phyloP scores from a whole-genome alignment of 2,888 invertebrate genomes.

The Tillus elongatus region DNA sequence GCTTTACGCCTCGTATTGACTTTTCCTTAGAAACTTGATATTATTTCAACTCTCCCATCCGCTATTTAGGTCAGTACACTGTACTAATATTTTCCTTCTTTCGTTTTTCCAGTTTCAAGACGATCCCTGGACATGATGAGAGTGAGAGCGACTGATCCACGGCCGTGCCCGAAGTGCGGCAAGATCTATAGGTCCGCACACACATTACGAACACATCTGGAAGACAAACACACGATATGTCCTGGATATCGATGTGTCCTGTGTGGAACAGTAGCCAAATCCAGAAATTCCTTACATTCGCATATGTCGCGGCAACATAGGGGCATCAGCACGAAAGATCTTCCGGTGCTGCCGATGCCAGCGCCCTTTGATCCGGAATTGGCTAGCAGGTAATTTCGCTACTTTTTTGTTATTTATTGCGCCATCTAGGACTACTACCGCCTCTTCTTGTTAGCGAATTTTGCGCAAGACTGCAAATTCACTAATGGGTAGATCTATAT shows the following conservation, averaged over 20 bases:
- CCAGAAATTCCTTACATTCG: constrained; percentile 82
- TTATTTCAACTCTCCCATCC: too few species aligned
- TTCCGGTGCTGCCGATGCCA: constrained; percentile 88
- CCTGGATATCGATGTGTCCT: constrained; percentile 86
- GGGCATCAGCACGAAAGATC: constrained; percentile 86
- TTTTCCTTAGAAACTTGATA: too few species aligned
- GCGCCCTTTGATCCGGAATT: constrained; percentile 85
- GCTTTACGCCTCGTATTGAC: too few species aligned
- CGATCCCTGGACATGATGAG: constrained; percentile 76
- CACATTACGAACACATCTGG: constrained; percentile 81
- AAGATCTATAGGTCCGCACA: constrained; percentile 89
- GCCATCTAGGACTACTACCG: background rate
- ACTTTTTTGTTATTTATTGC: background rate
- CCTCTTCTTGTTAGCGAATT: too few species aligned
- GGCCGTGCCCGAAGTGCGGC: constrained; percentile 87
- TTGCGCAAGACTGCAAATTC: too few species aligned
- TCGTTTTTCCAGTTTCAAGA: constrained; percentile 59
- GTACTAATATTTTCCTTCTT: too few species aligned
- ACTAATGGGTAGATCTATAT: too few species aligned
- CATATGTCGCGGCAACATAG: constrained; percentile 92
- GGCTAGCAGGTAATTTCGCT: constrained; percentile 63
- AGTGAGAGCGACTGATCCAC: constrained; percentile 83
- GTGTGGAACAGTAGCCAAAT: constrained; percentile 88
- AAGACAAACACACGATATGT: constrained; percentile 89
- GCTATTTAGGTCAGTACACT: too few species aligned